These are phyloP conservation scores for Muscicapa striata DNA, from an alignment of 2,797 vertebrate genomes.

Conservation along the genomic window DNA sequence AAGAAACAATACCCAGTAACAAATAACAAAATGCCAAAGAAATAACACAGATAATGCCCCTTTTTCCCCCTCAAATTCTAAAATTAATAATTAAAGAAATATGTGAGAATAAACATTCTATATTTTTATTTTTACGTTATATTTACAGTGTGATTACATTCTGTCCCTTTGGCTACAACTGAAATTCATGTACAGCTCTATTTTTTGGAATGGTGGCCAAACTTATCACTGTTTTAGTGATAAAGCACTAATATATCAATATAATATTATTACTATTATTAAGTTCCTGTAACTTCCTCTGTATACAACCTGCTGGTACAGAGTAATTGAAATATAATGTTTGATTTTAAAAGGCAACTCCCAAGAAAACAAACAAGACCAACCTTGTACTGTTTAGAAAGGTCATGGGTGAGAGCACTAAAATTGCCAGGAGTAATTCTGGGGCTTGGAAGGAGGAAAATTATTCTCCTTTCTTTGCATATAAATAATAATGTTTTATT, in stretches of 20 bases:
- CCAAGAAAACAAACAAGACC: background rate
- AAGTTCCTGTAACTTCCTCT: background rate
- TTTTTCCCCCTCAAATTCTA: background rate
- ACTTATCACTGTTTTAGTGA: background rate
- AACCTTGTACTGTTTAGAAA: background rate
- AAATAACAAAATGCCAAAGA: background rate
- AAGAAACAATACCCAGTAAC: background rate
- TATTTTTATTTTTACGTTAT: background rate
- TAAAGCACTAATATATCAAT: background rate
- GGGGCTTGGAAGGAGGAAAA: background rate
- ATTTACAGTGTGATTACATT: background rate
- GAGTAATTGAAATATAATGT: background rate
- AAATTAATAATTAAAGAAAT: background rate
- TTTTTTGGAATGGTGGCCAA: background rate
- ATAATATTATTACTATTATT: background rate
- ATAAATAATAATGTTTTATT: background rate
- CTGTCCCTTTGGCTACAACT: background rate
- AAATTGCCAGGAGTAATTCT: background rate
- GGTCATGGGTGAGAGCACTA: background rate
- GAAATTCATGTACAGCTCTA: background rate
- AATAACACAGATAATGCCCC: background rate
- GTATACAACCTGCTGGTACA: background rate
- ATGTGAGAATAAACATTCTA: background rate
- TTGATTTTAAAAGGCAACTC: background rate
- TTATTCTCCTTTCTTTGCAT: background rate